Evolutionary conservation across 2,888 invertebrate genomes (phyloP).

Genomic region (Cepaea hortensis): DNA sequence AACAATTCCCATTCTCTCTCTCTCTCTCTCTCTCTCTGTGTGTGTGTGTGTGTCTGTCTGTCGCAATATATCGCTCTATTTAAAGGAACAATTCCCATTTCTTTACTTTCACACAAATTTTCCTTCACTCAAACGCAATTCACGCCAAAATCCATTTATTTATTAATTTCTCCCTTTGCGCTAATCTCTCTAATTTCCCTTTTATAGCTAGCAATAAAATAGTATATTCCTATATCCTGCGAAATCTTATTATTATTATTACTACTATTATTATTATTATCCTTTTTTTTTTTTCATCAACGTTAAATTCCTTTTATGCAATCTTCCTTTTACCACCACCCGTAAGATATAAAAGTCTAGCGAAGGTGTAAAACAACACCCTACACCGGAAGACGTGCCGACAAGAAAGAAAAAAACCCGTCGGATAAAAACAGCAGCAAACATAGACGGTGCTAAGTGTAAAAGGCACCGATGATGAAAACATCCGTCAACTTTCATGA

Average conservation of each 20-base stretch:
- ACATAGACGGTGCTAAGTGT: constrained; percentile 26
- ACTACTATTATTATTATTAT: background rate
- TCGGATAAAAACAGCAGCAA: background rate
- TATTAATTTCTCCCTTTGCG: too few relatives aligned
- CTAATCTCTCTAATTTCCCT: background rate
- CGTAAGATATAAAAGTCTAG: background rate
- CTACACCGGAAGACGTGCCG: constrained; percentile 23
- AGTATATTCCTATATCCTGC: too few relatives aligned
- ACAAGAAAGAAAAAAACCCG: background rate
- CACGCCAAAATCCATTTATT: too few relatives aligned
- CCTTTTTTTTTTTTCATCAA: background rate
- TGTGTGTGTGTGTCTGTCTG: too few relatives aligned
- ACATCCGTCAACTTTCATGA: constrained; percentile 19
- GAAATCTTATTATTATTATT: too few relatives aligned
- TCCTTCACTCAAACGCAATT: too few relatives aligned
- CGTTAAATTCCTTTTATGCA: background rate
- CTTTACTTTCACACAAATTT: too few relatives aligned
- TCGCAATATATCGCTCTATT: too few relatives aligned
- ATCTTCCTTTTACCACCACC: background rate
- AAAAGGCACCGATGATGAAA: constrained; percentile 29
- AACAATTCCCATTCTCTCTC: too few relatives aligned
- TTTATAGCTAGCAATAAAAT: too few relatives aligned
- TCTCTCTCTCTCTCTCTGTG: too few relatives aligned
- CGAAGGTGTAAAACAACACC: background rate
- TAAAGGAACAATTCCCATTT: too few relatives aligned